These are phyloP conservation scores for Romanogobio albipinnatus DNA, from an alignment of 2,113 vertebrate genomes.

Conservation along the genomic window DNA sequence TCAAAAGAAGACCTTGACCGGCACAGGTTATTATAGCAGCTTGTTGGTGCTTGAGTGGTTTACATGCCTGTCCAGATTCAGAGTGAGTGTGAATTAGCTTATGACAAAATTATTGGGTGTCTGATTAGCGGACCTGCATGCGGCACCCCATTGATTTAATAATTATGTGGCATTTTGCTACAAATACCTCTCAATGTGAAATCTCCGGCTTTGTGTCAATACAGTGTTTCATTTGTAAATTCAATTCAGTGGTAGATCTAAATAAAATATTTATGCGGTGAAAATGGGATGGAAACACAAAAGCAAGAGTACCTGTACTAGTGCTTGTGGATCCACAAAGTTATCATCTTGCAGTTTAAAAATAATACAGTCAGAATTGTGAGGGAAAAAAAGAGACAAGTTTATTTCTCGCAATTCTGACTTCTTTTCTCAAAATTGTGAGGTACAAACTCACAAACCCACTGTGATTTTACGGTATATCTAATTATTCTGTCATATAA, in stretches of 20 bases:
- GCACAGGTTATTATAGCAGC: conserved; percentile 46
- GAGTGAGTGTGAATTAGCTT: conserved; percentile 48
- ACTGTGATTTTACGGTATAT: no score
- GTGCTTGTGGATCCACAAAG: background rate
- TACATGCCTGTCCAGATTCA: conserved; percentile 44
- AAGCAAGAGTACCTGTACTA: background rate
- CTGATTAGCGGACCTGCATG: conserved; percentile 35
- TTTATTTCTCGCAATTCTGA: no score
- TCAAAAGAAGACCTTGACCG: conserved; percentile 28
- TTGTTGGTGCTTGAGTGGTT: conserved; percentile 42
- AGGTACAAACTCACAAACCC: no score
- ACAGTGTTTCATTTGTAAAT: background rate
- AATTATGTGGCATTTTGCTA: conserved; percentile 40
- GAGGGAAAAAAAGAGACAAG: no score
- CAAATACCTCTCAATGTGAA: conserved; percentile 30
- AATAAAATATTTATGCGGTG: background rate
- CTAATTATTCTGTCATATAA: no score
- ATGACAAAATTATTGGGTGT: conserved; percentile 7
- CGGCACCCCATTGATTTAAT: conserved; percentile 46
- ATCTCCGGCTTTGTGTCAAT: background rate
- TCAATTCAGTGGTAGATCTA: background rate
- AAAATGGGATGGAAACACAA: background rate
- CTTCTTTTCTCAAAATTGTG: no score
- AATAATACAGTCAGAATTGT: no score
- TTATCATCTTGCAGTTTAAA: background rate